Evolutionary conservation across 2,113 vertebrate species (phyloP).

Genomic region (Orcinus orca): DNA sequence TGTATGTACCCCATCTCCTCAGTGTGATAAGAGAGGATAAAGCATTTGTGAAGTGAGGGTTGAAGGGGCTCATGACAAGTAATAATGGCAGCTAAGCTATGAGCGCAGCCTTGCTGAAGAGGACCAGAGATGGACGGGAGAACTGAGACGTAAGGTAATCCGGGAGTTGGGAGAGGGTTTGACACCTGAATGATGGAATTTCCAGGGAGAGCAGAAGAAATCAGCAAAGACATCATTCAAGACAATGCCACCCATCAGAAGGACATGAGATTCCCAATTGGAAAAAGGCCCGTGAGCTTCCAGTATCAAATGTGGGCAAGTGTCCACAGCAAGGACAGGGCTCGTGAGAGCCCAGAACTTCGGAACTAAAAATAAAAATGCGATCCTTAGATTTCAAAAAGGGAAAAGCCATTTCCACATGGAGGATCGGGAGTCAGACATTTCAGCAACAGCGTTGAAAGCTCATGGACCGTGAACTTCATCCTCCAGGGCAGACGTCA

Average conservation of each 20-base stretch:
- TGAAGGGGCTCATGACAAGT: too few relatives aligned
- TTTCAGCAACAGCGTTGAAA: rapidly evolving
- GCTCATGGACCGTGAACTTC: rapidly evolving
- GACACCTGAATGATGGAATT: rapidly evolving
- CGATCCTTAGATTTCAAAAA: not conserved
- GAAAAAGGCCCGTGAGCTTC: not conserved
- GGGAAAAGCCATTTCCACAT: rapidly evolving
- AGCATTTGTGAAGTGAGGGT: rapidly evolving
- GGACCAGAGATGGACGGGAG: not conserved
- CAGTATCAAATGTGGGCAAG: rapidly evolving
- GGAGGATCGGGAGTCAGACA: rapidly evolving
- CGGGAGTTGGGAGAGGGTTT: not conserved
- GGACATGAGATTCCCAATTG: rapidly evolving
- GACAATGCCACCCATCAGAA: not conserved
- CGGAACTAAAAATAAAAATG: not conserved
- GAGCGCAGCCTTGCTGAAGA: rapidly evolving
- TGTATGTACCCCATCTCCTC: rapidly evolving
- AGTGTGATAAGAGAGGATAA: rapidly evolving
- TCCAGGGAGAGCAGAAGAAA: not conserved
- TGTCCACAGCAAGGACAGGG: not conserved
- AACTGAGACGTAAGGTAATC: rapidly evolving
- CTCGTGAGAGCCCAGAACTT: not conserved
- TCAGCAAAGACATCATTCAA: not conserved
- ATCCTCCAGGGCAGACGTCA: rapidly evolving
- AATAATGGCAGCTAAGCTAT: rapidly evolving